Percentiles rank a stretch among this genome's conserved stretches.
Evolutionary conservation across 2,888 invertebrate genomes (phyloP).

Genomic region (Platycheirus albimanus): DNA sequence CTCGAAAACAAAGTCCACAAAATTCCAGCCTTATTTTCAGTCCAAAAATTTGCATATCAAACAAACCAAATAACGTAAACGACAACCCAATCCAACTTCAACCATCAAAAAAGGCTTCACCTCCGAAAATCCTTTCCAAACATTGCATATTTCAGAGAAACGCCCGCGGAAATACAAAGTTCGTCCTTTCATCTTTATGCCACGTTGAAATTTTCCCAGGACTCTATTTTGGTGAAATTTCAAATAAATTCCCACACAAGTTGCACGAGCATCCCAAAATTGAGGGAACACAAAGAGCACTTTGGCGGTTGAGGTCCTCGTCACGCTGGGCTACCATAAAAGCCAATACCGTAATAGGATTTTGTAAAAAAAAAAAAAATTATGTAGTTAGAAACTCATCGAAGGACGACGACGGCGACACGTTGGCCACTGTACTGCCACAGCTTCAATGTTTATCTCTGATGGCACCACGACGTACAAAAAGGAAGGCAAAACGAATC

Average conservation of each 20-base stretch:
- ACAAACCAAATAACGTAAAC: constrained; percentile 37
- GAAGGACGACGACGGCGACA: constrained; percentile 18
- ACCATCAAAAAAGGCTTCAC: not conserved
- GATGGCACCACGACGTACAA: constrained; percentile 14
- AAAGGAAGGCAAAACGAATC: constrained; percentile 48
- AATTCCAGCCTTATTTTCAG: not conserved
- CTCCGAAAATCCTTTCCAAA: constrained; percentile 45
- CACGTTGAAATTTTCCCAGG: constrained; percentile 59
- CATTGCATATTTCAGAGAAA: constrained; percentile 20
- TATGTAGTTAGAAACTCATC: constrained; percentile 3
- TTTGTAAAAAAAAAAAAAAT: constrained; percentile 13
- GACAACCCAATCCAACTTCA: constrained; percentile 15
- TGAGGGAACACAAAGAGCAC: constrained; percentile 4
- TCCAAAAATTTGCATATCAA: constrained; percentile 63
- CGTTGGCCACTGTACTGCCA: constrained; percentile 22
- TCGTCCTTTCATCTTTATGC: constrained; percentile 36
- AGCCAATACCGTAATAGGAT: constrained; percentile 43
- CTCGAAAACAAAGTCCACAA: not conserved
- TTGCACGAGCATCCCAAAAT: constrained; percentile 8
- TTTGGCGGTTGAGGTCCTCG: constrained; percentile 26
- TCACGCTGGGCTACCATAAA: constrained; percentile 19
- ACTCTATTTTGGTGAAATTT: not conserved
- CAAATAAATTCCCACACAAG: constrained; percentile 55
- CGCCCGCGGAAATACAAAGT: constrained; percentile 26
- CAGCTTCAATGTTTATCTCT: constrained; percentile 32